A percentile compares a stretch with the other conserved stretches of the same genome.
phyloP scores from a whole-genome alignment of 2,888 invertebrate genomes.

The Coleophora deauratella region DNA sequence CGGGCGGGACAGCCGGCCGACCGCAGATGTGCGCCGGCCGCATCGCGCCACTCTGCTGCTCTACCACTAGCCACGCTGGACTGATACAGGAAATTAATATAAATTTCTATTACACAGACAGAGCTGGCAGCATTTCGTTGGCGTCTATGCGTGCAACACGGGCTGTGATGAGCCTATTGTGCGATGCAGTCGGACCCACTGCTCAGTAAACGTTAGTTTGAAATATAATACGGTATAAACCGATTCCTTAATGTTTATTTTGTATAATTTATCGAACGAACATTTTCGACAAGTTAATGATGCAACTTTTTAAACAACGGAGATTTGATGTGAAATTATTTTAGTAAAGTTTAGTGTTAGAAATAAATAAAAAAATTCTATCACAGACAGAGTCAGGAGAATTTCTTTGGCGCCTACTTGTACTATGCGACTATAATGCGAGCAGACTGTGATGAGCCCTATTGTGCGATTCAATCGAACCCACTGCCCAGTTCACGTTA shows the following conservation, averaged over 20 bases:
- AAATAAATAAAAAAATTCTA: too few species aligned
- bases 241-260: constrained; percentile 25
- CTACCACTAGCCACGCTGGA: constrained; percentile 41
- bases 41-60: constrained; percentile 35
- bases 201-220: constrained; percentile 43
- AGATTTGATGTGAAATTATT: too few species aligned
- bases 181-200: constrained; percentile 51
- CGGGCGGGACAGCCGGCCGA: constrained; percentile 43
- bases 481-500: constrained; percentile 41
- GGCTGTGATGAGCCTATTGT: constrained; percentile 61
- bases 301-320: too few species aligned
- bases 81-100: constrained; percentile 69
- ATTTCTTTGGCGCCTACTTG: too few species aligned
- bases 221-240: constrained; percentile 38
- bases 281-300: too few species aligned
- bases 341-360: too few species aligned
- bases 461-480: constrained; percentile 59
- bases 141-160: too few species aligned
- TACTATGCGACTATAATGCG: too few species aligned
- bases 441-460: constrained; percentile 55
- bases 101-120: constrained; percentile 66
- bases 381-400: too few species aligned
- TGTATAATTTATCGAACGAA: constrained; percentile 9
- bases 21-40: constrained; percentile 48
- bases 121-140: constrained; percentile 27